A percentile compares a stretch with the other conserved stretches of the same genome.
phyloP scores from a whole-genome alignment of 2,888 invertebrate species.

The Mayetiola destructor region DNA sequence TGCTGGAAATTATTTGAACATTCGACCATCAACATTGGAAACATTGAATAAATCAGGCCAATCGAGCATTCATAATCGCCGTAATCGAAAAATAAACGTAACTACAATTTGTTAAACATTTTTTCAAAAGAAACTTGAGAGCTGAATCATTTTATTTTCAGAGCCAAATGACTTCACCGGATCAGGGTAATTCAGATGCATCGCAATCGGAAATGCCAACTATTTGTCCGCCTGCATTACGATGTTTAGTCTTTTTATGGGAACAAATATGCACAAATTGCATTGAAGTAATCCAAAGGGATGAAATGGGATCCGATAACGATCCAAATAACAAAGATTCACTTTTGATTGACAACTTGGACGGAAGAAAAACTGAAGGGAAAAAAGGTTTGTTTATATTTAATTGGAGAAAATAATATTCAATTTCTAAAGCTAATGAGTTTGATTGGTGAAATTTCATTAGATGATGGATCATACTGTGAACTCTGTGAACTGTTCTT shows the following conservation, averaged over 20 bases:
- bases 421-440: background rate
- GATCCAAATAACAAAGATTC: conserved; percentile 13
- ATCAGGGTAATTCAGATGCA: conserved; percentile 30
- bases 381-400: background rate
- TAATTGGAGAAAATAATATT: background rate
- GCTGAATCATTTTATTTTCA: background rate
- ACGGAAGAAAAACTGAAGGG: background rate
- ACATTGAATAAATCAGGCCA: conserved; percentile 61
- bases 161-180: conserved; percentile 18
- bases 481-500: conserved; percentile 74
- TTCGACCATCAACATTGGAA: conserved; percentile 64
- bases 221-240: conserved; percentile 72
- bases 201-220: conserved; percentile 41
- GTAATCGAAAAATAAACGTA: conserved; percentile 36
- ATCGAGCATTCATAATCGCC: conserved; percentile 61
- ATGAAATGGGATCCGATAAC: conserved; percentile 29
- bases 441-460: background rate
- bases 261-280: conserved; percentile 62
- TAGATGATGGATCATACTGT: conserved; percentile 42
- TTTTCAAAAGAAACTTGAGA: too few relatives aligned
- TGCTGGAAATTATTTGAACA: conserved; percentile 58
- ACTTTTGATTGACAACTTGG: background rate
- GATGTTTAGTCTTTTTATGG: conserved; percentile 80
- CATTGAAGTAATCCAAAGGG: conserved; percentile 42
- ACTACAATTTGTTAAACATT: conserved; percentile 15